Evolutionary conservation across 2,113 vertebrate species (phyloP), one percentile per base, ranked within the genome.

Genomic region (Pavo muticus): DNA sequence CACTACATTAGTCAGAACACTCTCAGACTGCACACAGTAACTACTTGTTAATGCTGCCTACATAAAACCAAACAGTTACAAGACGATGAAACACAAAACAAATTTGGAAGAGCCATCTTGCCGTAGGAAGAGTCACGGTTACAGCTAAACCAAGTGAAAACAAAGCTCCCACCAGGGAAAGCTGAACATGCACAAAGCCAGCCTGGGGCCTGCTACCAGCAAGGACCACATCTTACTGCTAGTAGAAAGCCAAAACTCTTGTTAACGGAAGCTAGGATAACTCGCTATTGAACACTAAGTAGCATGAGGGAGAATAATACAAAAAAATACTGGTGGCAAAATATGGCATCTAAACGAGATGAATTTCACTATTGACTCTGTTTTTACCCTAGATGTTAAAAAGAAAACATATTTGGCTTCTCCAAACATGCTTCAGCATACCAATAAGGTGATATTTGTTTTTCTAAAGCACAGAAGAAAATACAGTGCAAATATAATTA

Each of bases 161-260:
- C 14, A 11, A 35, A 17, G 24, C 44, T 60, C 4, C 14, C 3
- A 63, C 32, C 32, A 21, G 29, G 20, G 4, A 11, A 10, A n/a
- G 29, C 17, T 10, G 20, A 57, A 10, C 15, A 9, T 40, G 29
- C 6, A 15, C 7, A 3, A 40, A 40, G 65, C 40, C 45, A 25
- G n/a, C 32, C 24, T 21, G 48, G 2, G 4, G 30, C 11, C 19
- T 9, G 42, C 29, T n/a, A 2, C 35, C 4, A 30, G 54, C 10
- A 12, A 32, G 59, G 20, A 30, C 0, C 0, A 12, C 13, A 13
- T 7, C 8, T 11, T 16, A 3, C 20, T 6, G 27, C 52, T 25
- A 20, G 12, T 11, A 59, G 14, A 40, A 42, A 24, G 18, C 24
- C 13, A 21, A 76, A 44, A 12, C 14, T 64, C 16, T 2, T 3